Evolutionary conservation across 2,113 vertebrate species (phyloP), one percentile per base, ranked within the genome.

Genomic region (Rynchops niger): DNA sequence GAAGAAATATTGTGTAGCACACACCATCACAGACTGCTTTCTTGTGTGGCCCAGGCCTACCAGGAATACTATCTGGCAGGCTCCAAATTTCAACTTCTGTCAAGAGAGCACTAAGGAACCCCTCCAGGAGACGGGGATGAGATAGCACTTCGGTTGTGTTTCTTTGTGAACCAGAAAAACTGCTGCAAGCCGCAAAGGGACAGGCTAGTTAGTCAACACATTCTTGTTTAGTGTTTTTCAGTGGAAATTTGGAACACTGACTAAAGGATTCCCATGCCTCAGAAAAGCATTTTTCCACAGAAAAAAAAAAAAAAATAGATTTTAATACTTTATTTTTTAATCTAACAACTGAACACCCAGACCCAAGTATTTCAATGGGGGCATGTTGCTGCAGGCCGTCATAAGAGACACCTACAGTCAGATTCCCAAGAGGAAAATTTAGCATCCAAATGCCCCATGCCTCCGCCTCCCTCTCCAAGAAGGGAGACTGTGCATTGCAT

Each of bases 11-110:
- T 50, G 61, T 53, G 67, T 12, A 88, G 90, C 42, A 15, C n/a
- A 34, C 12, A 83, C 20, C n/a, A 38, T 21, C 59, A 58, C 27
- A 82, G 47, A 47, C 40, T 38, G 30, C 52, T 84, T 89, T 59
- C 94, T 89, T 93, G 89, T 95, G 91, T 79, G 91, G 95, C 91
- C 86, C 62, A 80, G 49, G 42, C 40, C 88, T 45, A 94, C 23
- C 5, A 86, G 69, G 80, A 84, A 81, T 67, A 59, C 7, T 52
- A 30, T 59, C 66, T 85, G 78, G 71, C 70, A 93, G 53, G 53
- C 73, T 80, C 42, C 6, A 58, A 74, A 85, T 36, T 80, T 58
- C 78, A 86, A 2, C 23, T 58, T 42, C 73, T 87, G 50, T 85
- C 93, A 91, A 63, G 89, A 89, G 73, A 96, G 38, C 58, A 70